phyloP scores from a whole-genome alignment of 92 coral and sea anemone species.

The Epizoanthus illoricatus region DNA sequence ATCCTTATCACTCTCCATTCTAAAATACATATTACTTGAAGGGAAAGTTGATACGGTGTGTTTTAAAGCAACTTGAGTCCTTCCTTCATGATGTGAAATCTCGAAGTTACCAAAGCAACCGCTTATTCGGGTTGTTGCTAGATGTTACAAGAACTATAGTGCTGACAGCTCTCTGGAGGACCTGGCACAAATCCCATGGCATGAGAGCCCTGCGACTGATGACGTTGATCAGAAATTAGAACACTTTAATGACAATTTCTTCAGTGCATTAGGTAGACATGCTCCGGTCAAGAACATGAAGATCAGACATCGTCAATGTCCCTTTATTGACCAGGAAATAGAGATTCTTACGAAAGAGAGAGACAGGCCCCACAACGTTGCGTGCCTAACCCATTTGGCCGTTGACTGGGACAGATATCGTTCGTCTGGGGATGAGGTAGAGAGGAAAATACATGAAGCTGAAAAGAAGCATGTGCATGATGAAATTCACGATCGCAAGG shows the following conservation, averaged over 20 bases:
- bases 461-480: slow-evolving; percentile 22
- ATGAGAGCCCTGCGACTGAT: slow-evolving; percentile 14
- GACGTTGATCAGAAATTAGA: slow-evolving; percentile 38
- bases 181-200: slow-evolving; percentile 14
- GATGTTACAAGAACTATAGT: slow-evolving; percentile 7
- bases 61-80: no score
- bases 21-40: no score
- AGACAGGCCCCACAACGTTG: slow-evolving; percentile 23
- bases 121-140: neutral
- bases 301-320: slow-evolving; percentile 27
- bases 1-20: no score
- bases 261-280: slow-evolving; percentile 16
- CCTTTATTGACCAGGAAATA: slow-evolving; percentile 12
- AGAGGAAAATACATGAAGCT: slow-evolving; percentile 12
- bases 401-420: slow-evolving; percentile 37
- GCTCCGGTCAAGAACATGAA: slow-evolving; percentile 40
- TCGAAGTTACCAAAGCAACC: slow-evolving; percentile 34
- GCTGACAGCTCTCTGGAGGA: slow-evolving; percentile 2
- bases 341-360: neutral
- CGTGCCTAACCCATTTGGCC: slow-evolving; percentile 30
- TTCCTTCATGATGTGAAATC: no score
- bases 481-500: slow-evolving; percentile 13
- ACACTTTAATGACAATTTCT: slow-evolving; percentile 24
- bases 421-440: slow-evolving; percentile 17
- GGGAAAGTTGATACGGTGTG: no score